Evolutionary conservation across 2,888 invertebrate species (phyloP).

Genomic region (Troides helena): DNA sequence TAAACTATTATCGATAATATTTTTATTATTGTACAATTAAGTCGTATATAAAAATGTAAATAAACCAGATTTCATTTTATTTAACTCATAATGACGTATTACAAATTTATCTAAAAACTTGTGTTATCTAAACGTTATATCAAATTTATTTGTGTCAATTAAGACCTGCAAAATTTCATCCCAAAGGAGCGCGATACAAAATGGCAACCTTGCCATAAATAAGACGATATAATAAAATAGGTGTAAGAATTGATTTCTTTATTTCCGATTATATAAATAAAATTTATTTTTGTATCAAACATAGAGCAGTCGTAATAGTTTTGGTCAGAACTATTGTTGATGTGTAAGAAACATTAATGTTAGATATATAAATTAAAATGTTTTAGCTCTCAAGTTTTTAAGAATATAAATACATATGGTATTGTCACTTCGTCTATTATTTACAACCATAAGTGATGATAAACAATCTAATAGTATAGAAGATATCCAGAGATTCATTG

Average conservation of each 20-base stretch:
- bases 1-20: conserved; percentile 12
- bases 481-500: no score
- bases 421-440: conserved; percentile 52
- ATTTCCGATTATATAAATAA: conserved; percentile 50
- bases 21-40: conserved; percentile 13
- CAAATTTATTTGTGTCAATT: conserved; percentile 25
- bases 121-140: neutral
- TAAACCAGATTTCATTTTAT: conserved; percentile 7
- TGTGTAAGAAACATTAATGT: conserved; percentile 49
- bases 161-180: conserved; percentile 8
- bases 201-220: conserved; percentile 31
- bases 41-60: conserved; percentile 18
- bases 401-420: conserved; percentile 66
- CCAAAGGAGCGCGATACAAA: conserved; percentile 17
- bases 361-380: conserved; percentile 66
- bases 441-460: conserved; percentile 11
- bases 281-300: conserved; percentile 72
- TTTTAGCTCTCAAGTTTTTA: conserved; percentile 75
- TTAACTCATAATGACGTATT: neutral
- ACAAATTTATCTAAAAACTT: neutral
- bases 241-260: conserved; percentile 42
- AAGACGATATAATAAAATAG: conserved; percentile 41
- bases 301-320: conserved; percentile 44
- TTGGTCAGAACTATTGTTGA: conserved; percentile 55
- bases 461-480: no score